A percentile compares a stretch with the other conserved stretches of the same genome.
Evolutionary conservation across 2,797 vertebrate species (phyloP).

Genomic region (Florisuga fusca): DNA sequence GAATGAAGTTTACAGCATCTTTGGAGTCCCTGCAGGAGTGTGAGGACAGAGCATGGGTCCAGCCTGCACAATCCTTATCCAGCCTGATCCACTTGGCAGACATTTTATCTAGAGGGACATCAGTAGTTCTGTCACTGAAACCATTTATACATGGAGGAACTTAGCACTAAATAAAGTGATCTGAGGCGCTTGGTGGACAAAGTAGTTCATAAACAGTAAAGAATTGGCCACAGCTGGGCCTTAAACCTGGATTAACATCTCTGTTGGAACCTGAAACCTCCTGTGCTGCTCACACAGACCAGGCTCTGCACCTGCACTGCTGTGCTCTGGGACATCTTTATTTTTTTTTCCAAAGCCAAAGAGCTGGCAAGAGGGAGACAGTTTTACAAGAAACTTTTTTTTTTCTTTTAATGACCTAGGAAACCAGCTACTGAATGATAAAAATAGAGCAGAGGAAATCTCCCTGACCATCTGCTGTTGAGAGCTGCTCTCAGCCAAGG

Average conservation of each 20-base stretch:
- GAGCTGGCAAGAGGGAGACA: neutral
- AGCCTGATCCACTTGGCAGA: too few species aligned
- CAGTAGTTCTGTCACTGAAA: too few species aligned
- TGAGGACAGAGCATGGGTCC: too few species aligned
- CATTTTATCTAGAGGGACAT: too few species aligned
- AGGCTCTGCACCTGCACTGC: neutral
- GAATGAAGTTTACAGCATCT: too few species aligned
- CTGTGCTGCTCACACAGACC: too few species aligned
- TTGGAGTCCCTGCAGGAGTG: too few species aligned
- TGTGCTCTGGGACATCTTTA: neutral
- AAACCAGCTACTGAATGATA: neutral
- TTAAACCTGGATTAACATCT: neutral
- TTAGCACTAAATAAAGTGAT: too few species aligned
- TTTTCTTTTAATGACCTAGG: neutral
- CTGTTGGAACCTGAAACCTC: neutral
- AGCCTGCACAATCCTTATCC: too few species aligned
- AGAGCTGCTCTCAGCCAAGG: neutral
- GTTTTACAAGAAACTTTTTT: neutral
- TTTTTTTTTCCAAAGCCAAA: neutral
- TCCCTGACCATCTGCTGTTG: neutral
- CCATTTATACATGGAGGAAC: too few species aligned
- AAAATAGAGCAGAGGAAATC: neutral
- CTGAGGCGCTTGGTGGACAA: neutral
- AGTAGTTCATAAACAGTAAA: neutral
- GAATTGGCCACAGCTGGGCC: neutral